A percentile compares a stretch with the other conserved stretches of the same genome.
Evolutionary conservation across 2,113 vertebrate species (phyloP).

Genomic region (Pardalotus punctatus): DNA sequence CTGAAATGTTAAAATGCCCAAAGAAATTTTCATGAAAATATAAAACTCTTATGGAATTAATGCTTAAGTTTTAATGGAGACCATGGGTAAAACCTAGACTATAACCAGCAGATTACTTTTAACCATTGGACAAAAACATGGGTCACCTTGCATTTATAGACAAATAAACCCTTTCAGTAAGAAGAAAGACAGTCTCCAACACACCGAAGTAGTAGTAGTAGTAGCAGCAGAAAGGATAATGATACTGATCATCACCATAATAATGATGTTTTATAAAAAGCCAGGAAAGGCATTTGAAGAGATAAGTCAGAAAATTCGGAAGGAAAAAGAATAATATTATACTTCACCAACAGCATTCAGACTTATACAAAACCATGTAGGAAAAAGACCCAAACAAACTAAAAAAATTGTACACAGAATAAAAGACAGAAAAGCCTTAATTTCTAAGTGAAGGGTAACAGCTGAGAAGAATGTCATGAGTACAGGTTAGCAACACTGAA

Average conservation of each 20-base stretch:
- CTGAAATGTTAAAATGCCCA: not conserved
- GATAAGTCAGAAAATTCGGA: not conserved
- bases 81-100: not conserved
- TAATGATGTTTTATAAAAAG: not conserved
- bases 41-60: not conserved
- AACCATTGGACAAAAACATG: not conserved
- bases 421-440: not conserved
- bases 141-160: not conserved
- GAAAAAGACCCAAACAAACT: accelerated
- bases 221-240: too few species aligned
- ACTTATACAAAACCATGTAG: accelerated
- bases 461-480: not conserved
- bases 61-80: not conserved
- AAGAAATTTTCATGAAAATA: not conserved
- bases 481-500: accelerated
- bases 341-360: not conserved
- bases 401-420: not conserved
- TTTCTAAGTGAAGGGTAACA: not conserved
- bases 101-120: not conserved
- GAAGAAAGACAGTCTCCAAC: not conserved
- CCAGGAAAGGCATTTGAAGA: not conserved
- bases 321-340: not conserved
- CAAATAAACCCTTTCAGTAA: not conserved
- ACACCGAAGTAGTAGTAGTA: not conserved
- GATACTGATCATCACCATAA: not conserved